Percentiles rank a stretch among this genome's conserved stretches.
Conservation (phyloP, 2,797 vertebrate species). For the Mastacembelus armatus region DNA sequence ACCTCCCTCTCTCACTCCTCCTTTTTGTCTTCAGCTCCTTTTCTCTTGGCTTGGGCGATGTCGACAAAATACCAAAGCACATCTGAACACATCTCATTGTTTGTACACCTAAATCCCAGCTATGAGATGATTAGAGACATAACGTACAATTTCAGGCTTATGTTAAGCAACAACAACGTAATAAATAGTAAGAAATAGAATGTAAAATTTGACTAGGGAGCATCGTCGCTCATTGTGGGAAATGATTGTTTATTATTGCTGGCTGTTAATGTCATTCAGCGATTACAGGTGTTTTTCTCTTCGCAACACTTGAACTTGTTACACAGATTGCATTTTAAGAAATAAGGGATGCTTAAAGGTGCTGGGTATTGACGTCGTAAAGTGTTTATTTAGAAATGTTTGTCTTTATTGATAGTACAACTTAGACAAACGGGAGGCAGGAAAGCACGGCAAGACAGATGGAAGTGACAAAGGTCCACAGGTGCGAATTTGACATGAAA, state of each 20-base stretch:
- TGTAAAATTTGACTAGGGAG: too few relatives aligned
- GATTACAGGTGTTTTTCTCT: not conserved
- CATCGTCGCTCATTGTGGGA: too few relatives aligned
- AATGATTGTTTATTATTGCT: too few relatives aligned
- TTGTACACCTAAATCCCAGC: not conserved
- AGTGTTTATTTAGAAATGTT: too few relatives aligned
- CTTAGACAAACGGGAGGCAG: too few relatives aligned
- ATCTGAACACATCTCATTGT: not conserved
- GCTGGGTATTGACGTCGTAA: not conserved
- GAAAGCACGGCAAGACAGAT: too few relatives aligned
- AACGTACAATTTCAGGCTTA: not conserved
- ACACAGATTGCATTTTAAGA: not conserved
- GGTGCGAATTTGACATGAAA: too few relatives aligned
- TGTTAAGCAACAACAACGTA: not conserved
- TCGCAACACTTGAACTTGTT: not conserved
- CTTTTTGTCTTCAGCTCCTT: slow-evolving; percentile 44
- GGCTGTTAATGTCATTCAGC: too few relatives aligned
- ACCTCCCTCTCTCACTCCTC: slow-evolving; percentile 42
- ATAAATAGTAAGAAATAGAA: not conserved
- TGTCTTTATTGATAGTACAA: too few relatives aligned
- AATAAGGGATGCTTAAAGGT: too few relatives aligned
- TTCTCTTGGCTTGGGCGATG: slow-evolving; percentile 53
- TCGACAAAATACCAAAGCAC: slow-evolving; percentile 17
- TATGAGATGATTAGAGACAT: not conserved
- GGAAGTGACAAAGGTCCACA: too few relatives aligned